Evolutionary conservation across 2,888 invertebrate species (phyloP).

Genomic region (Lepetodrilus schrolli): DNA sequence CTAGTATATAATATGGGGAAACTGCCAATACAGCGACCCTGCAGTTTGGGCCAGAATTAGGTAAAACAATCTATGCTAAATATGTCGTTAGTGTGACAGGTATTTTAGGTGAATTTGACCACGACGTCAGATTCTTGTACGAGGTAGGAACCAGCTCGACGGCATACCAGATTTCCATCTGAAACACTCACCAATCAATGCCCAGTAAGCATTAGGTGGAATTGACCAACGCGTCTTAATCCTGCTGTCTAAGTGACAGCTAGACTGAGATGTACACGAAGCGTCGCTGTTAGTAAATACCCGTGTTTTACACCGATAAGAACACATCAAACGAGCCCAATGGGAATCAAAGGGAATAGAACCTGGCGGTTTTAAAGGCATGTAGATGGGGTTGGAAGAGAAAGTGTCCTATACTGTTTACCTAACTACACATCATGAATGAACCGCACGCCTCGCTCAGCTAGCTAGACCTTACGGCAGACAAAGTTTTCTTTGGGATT

Average conservation of each 20-base stretch:
- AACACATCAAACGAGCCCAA: background rate
- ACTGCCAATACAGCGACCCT: too few relatives aligned
- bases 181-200: too few relatives aligned
- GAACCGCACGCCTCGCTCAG: background rate
- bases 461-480: background rate
- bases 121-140: too few relatives aligned
- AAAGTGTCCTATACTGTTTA: slow-evolving; percentile 4
- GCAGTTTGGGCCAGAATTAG: too few relatives aligned
- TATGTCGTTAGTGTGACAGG: too few relatives aligned
- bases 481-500: slow-evolving; percentile 23
- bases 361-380: background rate
- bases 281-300: slow-evolving; percentile 11
- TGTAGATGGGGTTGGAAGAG: background rate
- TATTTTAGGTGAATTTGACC: too few relatives aligned
- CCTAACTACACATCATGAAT: background rate
- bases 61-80: too few relatives aligned
- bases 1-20: too few relatives aligned
- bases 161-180: background rate
- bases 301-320: background rate
- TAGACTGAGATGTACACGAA: too few relatives aligned
- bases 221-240: background rate
- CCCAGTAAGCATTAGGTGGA: background rate
- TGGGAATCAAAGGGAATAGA: background rate
- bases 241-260: background rate
- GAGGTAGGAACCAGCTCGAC: too few relatives aligned